A percentile compares a stretch with the other conserved stretches of the same genome.
Evolutionary conservation across 1,140 invertebrate genomes (phyloP).

Genomic region (Hylaeus anthracinus): DNA sequence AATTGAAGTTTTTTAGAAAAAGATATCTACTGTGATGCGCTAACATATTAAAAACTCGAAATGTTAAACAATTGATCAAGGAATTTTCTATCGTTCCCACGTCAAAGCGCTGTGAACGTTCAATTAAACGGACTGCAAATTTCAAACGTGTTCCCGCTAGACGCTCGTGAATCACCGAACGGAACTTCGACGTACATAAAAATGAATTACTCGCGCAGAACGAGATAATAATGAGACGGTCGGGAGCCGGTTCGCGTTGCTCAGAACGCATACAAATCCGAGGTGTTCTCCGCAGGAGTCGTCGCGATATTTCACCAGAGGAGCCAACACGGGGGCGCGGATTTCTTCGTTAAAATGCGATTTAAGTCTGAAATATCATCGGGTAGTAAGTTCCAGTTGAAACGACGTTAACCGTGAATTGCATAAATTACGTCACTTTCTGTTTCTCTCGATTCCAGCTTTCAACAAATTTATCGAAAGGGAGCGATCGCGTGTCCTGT

Average conservation of each 20-base stretch:
- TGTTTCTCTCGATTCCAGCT: not conserved
- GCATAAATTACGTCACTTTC: not conserved
- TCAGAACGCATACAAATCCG: slow-evolving; percentile 41
- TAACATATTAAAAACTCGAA: too few species aligned
- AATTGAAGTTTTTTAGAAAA: too few species aligned
- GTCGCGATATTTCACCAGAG: slow-evolving; percentile 64
- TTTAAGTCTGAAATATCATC: slow-evolving; percentile 51
- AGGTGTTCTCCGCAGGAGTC: slow-evolving; percentile 9
- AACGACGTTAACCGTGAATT: not conserved
- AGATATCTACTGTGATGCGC: too few species aligned
- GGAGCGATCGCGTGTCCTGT: too few species aligned
- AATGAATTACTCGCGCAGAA: slow-evolving; percentile 65
- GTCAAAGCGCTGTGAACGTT: not conserved
- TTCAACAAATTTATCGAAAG: too few species aligned
- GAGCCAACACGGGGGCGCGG: slow-evolving; percentile 55
- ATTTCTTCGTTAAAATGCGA: slow-evolving; percentile 46
- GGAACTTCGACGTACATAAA: slow-evolving; percentile 59
- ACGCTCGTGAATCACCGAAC: slow-evolving; percentile 58
- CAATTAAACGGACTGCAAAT: slow-evolving; percentile 12
- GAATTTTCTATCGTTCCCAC: too few species aligned
- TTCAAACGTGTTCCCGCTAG: slow-evolving; percentile 19
- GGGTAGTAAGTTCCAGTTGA: slow-evolving; percentile 16
- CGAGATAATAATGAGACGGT: slow-evolving; percentile 68
- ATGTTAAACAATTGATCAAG: too few species aligned
- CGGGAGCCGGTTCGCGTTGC: slow-evolving; percentile 23